phyloP scores from a whole-genome alignment of 2,888 invertebrate genomes.

The Patella depressa region DNA sequence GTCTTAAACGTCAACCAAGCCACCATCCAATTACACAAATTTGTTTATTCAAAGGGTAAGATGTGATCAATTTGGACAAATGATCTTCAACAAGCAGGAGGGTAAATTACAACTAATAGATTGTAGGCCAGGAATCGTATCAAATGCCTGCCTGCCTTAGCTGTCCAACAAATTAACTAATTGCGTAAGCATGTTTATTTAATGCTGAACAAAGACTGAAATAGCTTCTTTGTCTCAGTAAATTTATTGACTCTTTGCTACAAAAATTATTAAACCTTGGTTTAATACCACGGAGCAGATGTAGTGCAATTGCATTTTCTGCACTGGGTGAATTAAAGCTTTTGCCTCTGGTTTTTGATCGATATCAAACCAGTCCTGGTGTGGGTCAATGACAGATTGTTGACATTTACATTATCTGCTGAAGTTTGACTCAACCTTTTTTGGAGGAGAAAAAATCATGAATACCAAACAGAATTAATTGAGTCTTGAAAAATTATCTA shows the following conservation, averaged over 20 bases:
- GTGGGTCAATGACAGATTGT: constrained; percentile 7
- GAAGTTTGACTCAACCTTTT: constrained; percentile 2
- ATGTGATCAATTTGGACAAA: too few relatives aligned
- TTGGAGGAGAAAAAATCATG: not conserved
- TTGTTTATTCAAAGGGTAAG: too few relatives aligned
- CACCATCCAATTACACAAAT: too few relatives aligned
- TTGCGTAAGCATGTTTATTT: constrained; percentile 2
- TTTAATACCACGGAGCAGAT: not conserved
- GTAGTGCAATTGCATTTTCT: not conserved
- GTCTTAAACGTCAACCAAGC: too few relatives aligned
- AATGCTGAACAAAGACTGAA: not conserved
- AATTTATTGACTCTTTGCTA: not conserved
- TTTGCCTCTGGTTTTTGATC: not conserved
- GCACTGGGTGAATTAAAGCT: not conserved
- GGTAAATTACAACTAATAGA: too few relatives aligned
- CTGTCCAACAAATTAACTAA: not conserved
- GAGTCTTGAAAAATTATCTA: not conserved
- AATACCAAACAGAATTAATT: constrained; percentile 4
- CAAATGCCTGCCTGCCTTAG: too few relatives aligned
- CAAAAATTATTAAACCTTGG: not conserved
- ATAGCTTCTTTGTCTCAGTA: not conserved
- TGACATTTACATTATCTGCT: constrained; percentile 9
- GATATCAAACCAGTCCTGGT: not conserved
- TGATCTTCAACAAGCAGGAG: too few relatives aligned
- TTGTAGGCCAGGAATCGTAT: too few relatives aligned